Evolutionary conservation across 2,888 invertebrate species (phyloP), one percentile per base, ranked within the genome.

Genomic region (Cetonia aurata): DNA sequence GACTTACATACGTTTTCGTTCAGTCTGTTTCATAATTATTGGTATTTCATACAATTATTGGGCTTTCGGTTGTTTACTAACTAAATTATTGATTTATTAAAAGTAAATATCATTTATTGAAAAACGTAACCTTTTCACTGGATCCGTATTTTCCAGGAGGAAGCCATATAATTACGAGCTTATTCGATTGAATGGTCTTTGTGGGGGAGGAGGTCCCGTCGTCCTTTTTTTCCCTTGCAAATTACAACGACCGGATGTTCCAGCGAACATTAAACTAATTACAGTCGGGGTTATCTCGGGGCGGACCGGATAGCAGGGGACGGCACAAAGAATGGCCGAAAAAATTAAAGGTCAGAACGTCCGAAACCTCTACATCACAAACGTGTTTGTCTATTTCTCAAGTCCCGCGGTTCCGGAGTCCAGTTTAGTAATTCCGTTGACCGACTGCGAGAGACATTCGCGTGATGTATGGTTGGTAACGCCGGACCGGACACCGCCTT

Each of bases 381-480:
- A 37, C 67, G 31, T 67, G 57, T 56, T 55, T 53, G 67, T 67
- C 67, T 57, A 55, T 67, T 67, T 67, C 67, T 67, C 67, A 25
- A 55, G 44, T 55, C 50, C 37, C 52, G 50, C 67, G 67, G 56
- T 57, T 48, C 67, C 46, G 56, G 33, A 57, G 67, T 77, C 62
- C 62, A 65, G 50, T 65, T 65, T 78, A 75, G 75, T 76, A 73
- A 80, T 79, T 78, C 79, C 71, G 74, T 71, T 74, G 67, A 72
- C 73, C 77, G 71, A 75, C 76, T 80, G 79, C 75, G 72, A 68
- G 75, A 78, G 80, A 80, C 79, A 77, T 75, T 77, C 72, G 77
- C 75, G 71, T 83, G 82, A 83, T 81, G 80, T 81, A 83, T 82
- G 78, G 77, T 31, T 77, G 76, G 80, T 77, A 81, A 82, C 81